A percentile compares a stretch with the other conserved stretches of the same genome.
These are phyloP conservation scores for Globodera rostochiensis DNA, from an alignment of 1,140 invertebrate genomes.

Conservation along the genomic window DNA sequence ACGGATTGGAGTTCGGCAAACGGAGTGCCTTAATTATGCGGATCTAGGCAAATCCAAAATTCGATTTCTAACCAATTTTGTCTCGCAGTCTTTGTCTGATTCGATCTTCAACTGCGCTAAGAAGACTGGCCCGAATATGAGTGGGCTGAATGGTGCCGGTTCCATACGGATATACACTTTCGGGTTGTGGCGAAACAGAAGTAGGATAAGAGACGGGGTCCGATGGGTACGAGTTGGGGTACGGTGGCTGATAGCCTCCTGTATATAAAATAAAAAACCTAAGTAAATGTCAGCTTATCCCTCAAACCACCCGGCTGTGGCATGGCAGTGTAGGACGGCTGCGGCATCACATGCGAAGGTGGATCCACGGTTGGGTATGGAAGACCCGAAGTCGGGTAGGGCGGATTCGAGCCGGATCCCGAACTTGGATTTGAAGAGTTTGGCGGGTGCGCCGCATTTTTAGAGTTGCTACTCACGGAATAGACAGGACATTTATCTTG, in stretches of 20 bases:
- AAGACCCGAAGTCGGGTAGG: slow-evolving; percentile 56
- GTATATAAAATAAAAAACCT: not conserved
- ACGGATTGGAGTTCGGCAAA: slow-evolving; percentile 62
- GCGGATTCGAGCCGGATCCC: slow-evolving; percentile 40
- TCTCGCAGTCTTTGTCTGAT: slow-evolving; percentile 82
- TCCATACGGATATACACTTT: slow-evolving; percentile 7
- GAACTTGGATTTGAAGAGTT: slow-evolving; percentile 48
- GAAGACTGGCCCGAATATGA: slow-evolving; percentile 86
- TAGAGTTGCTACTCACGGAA: slow-evolving; percentile 65
- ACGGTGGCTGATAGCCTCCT: slow-evolving; percentile 28
- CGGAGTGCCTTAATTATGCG: slow-evolving; percentile 55
- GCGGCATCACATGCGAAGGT: slow-evolving; percentile 32
- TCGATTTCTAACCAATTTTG: slow-evolving; percentile 74
- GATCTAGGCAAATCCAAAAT: slow-evolving; percentile 8
- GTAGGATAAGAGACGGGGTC: slow-evolving; percentile 20
- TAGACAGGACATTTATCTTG: slow-evolving; percentile 93
- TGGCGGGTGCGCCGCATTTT: slow-evolving; percentile 64
- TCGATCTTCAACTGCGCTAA: slow-evolving; percentile 93
- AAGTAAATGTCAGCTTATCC: not conserved
- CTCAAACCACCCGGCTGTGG: not conserved
- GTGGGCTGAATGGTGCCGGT: slow-evolving; percentile 83
- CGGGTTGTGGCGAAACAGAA: slow-evolving; percentile 36
- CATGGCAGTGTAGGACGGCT: slow-evolving; percentile 27
- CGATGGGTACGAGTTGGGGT: slow-evolving; percentile 37
- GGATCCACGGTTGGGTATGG: slow-evolving; percentile 39